A percentile compares a stretch with the other conserved stretches of the same genome.
Evolutionary conservation across 2,888 invertebrate genomes (phyloP).

Genomic region (Synanthedon myopaeformis): DNA sequence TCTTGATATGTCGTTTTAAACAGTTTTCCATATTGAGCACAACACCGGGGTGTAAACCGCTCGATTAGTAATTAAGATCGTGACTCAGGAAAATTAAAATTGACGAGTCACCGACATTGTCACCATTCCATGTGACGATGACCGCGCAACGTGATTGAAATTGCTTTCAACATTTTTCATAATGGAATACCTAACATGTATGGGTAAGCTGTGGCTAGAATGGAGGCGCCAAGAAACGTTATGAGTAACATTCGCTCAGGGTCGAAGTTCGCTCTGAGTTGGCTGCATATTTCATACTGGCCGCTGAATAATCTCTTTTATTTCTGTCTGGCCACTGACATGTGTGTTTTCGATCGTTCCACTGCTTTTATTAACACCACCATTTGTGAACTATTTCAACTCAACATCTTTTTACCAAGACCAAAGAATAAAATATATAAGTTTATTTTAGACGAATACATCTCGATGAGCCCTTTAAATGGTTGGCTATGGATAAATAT

Average conservation of each 20-base stretch:
- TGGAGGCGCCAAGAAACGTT: constrained; percentile 11
- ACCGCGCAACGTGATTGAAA: not conserved
- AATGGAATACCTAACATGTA: not conserved
- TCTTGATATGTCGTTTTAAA: constrained; percentile 2
- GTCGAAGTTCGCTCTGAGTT: constrained; percentile 32
- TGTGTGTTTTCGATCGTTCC: constrained; percentile 13
- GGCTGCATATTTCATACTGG: constrained; percentile 48
- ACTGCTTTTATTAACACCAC: not conserved
- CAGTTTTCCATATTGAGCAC: not conserved
- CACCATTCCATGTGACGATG: constrained; percentile 11
- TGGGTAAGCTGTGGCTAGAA: not conserved
- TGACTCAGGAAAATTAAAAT: constrained; percentile 33
- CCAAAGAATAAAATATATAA: no score
- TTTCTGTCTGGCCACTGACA: constrained; percentile 49
- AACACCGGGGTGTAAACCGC: constrained; percentile 3
- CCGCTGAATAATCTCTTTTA: constrained; percentile 30
- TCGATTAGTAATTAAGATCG: constrained; percentile 41
- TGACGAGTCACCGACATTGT: constrained; percentile 38
- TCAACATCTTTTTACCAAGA: no score
- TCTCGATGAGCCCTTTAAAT: no score
- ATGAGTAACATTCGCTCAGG: constrained; percentile 33
- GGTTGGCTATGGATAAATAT: no score
- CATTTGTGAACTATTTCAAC: not conserved
- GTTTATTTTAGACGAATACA: no score
- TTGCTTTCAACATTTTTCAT: not conserved